Percentiles rank a stretch among this genome's conserved stretches.
Conservation (phyloP, 2,113 vertebrate species). For the Trinectes maculatus region DNA sequence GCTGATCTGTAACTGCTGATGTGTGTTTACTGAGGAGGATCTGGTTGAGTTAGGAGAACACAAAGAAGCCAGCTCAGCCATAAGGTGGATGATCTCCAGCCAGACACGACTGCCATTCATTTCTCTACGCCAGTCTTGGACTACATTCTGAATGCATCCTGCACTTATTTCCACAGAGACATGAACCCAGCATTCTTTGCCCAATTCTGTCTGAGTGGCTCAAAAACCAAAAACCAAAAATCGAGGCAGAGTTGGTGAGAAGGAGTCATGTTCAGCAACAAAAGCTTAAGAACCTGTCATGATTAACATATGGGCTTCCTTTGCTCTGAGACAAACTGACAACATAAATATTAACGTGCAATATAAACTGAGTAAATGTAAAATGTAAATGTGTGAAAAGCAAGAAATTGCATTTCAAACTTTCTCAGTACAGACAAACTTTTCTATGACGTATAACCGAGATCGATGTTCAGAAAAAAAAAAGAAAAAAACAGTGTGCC, state of each 20-base stretch:
- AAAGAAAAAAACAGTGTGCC: too few relatives aligned
- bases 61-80: neutral
- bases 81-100: neutral
- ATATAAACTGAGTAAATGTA: too few relatives aligned
- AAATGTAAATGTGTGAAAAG: too few relatives aligned
- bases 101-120: neutral
- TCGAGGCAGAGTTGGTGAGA: neutral
- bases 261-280: neutral
- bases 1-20: constrained; percentile 14
- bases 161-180: neutral
- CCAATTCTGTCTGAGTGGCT: neutral
- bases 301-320: neutral
- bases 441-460: neutral
- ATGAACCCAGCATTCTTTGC: neutral
- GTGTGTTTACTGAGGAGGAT: constrained; percentile 20
- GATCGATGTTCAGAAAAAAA: too few relatives aligned
- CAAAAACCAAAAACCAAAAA: neutral
- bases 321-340: neutral
- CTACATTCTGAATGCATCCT: neutral
- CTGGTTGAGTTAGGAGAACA: constrained; percentile 19
- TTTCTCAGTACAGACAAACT: too few relatives aligned
- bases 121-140: neutral
- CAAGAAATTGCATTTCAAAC: too few relatives aligned
- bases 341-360: too few relatives aligned
- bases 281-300: neutral